Base-by-base conservation (phyloP, 2,888 invertebrate species). In the Anodontia alba region DNA sequence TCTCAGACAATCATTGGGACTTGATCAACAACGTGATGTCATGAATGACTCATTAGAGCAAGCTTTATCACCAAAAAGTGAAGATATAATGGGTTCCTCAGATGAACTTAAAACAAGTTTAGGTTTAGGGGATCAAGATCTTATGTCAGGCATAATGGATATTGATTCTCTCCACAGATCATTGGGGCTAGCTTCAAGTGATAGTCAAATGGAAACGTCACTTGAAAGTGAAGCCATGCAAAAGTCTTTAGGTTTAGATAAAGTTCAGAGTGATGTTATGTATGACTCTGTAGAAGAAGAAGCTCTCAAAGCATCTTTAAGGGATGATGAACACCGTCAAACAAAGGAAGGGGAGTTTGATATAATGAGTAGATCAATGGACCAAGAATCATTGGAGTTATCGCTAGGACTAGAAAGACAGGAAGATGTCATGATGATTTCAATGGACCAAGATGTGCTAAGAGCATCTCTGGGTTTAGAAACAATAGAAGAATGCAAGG, bases 91-190 rank as follows among this genome's bases (percentile, higher is more conserved):
- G 26, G 80, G 73, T 73, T 86, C 86, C 2, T 49, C 79, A 36
- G 83, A 86, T 77, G 85, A 82, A 57, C 49, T 81, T 10, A 80
- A 68, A 78, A 76, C 72, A 49, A 79, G 81, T n/a, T 51, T 86
- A 62, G 86, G 81, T 12, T 68, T 75, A 31, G 81, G 78, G 72
- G 76, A 77, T 43, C 80, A 75, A 36, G 86, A 86, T 78, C 26
- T 86, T 62, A 76, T 85, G 82, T 82, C 85, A 71, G 81, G 80
- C 23, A 78, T 82, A 1, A 70, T 85, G 33, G 80, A 85, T 33
- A 78, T 83, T 76, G 86, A 86, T 82, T 81, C 82, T 26, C 62
- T 85, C n/a, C 85, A 85, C 68, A 73, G 82, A 66, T 85, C 85
- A 38, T 72, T 85, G 20, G 85, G 85, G 12, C 67, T 85, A 67